Evolutionary conservation across 2,888 invertebrate species (phyloP).

Genomic region (Diploptera punctata): DNA sequence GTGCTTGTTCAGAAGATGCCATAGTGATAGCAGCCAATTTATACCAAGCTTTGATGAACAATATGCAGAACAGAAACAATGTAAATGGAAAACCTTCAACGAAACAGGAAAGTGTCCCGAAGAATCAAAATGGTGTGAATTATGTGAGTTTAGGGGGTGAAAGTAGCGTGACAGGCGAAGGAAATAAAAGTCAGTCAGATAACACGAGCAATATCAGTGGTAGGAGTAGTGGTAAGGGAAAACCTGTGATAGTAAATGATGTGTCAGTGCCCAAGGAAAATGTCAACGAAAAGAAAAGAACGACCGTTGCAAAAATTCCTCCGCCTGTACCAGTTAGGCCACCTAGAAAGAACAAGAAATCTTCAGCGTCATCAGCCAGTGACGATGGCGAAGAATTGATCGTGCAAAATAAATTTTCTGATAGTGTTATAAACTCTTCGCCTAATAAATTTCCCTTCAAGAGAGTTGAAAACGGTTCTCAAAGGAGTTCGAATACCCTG

Average conservation of each 20-base stretch:
- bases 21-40: slow-evolving; percentile 90
- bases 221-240: background rate
- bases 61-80: slow-evolving; percentile 61
- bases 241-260: background rate
- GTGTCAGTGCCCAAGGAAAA: background rate
- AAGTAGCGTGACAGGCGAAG: slow-evolving; percentile 56
- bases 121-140: slow-evolving; percentile 68
- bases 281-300: background rate
- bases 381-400: slow-evolving; percentile 51
- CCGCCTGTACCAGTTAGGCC: slow-evolving; percentile 68
- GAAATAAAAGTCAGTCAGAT: slow-evolving; percentile 35
- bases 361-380: slow-evolving; percentile 66
- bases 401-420: background rate
- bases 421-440: background rate
- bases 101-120: slow-evolving; percentile 25
- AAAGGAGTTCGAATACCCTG: background rate
- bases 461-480: background rate
- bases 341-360: slow-evolving; percentile 76
- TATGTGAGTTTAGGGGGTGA: slow-evolving; percentile 75
- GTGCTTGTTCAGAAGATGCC: slow-evolving; percentile 88
- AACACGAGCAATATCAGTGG: slow-evolving; percentile 12
- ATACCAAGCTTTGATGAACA: slow-evolving; percentile 86
- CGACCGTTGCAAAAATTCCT: slow-evolving; percentile 31
- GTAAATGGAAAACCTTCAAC: slow-evolving; percentile 1
- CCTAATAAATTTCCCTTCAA: background rate